Evolutionary conservation across 2,113 vertebrate species (phyloP), one percentile per base, ranked within the genome.

Genomic region (Clarias macrocephalus): DNA sequence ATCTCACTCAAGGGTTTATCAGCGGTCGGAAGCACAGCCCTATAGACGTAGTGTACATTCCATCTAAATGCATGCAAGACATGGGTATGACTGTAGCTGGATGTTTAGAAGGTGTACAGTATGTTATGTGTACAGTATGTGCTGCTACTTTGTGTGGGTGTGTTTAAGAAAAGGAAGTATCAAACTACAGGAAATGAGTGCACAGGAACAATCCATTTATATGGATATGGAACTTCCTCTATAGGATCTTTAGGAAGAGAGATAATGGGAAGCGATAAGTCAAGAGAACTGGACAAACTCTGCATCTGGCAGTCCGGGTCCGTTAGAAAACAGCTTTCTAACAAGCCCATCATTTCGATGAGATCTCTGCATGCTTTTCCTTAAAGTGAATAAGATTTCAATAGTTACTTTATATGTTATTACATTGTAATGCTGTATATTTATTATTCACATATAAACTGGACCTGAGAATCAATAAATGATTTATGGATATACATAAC

Each of bases 201-300:
- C 84, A 92, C 92, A 94, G 93, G 94, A 94, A 94, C 92, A 87
- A 93, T 95, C 92, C 92, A 92, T 95, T 95, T 92, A 94, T 94
- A 95, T 93, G 89, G 88, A 89, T 86, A 84, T 80, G 81, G 88
- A 84, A 88, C 93, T 95, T 95, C 94, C 95, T 94, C 90, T 93
- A 89, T 90, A 89, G 91, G 82, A 93, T 91, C 81, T 86, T 92
- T 92, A 88, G 91, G 91, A 93, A 88, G 90, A 91, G 82, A 80
- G 92, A 95, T 95, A 92, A 94, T 88, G 81, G 86, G 89, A 86
- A 89, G 90, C 87, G 94, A 94, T 95, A 95, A 94, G 91, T 92
- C 93, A 90, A 91, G 90, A 93, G 92, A 93, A 93, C 90, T 54
- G 83, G 42, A 62, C 63, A 84, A 28, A 42, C 72, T 33, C 28